Base-by-base conservation (phyloP, 2,888 invertebrate species). In the Sarcophaga caerulescens region DNA sequence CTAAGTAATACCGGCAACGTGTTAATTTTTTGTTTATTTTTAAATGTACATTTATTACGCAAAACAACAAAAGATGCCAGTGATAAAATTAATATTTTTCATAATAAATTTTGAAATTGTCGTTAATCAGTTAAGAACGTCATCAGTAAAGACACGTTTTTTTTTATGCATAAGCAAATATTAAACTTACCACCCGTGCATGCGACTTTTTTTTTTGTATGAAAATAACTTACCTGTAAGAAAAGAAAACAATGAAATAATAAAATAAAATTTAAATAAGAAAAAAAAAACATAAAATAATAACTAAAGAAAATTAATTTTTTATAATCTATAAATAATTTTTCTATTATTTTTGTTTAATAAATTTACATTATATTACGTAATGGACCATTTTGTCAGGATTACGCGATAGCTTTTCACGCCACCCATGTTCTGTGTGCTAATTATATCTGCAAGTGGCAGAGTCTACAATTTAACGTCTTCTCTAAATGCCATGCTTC, bases 201-300 rank as follows among this genome's bases (percentile, higher is more conserved):
- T 35, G 35, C 35, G 35, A 35, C 8, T 35, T 35, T 35, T 35
- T 35, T 35, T 2, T 19, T 65, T 65, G 12, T 21, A 62, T 23
- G 62, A 70, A 4, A 21, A 68, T 69, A 74, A 57, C 82, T 82
- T 68, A 85, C 79, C 85, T 82, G 82, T 45, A 85, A 85, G 12
- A 35, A 81, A 66, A n/a, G 23, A 19, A 85, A 12, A 77, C 60
- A 63, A 76, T 44, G 65, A 66, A 60, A 59, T 8, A 60, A 45
- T 21, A 59, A 63, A 76, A 59, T n/a, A 69, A 35, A 35, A 44
- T 14, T 8, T 35, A 78, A 47, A 66, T 19, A n/a, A 35, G 10
- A 69, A 14, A 35, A 35, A 35, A 35, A 35, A 35, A 35, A 35
- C 8, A 52, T 57, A 19, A 74, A 44, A n/a, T 47, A 45, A 35